Evolutionary conservation across 2,888 invertebrate genomes (phyloP).

Genomic region (Lasioglossum oenotherae): DNA sequence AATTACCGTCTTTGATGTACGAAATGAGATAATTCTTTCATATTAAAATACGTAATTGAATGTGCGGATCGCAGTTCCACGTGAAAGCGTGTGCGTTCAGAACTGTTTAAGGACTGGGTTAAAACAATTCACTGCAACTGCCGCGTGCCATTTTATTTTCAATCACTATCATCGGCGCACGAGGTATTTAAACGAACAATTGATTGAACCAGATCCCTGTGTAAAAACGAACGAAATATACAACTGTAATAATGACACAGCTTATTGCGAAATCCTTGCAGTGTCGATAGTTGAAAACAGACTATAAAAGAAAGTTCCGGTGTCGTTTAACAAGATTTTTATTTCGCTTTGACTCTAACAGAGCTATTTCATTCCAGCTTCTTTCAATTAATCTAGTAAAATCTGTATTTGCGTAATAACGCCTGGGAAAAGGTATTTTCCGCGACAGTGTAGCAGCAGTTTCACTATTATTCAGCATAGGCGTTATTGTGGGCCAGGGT

Average conservation of each 20-base stretch:
- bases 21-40: slow-evolving; percentile 1
- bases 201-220: neutral
- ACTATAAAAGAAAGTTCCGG: neutral
- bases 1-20: slow-evolving; percentile 1
- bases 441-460: neutral
- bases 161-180: neutral
- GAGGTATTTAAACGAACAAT: neutral
- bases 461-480: too few species aligned
- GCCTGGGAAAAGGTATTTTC: neutral
- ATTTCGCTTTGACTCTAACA: neutral
- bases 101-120: neutral
- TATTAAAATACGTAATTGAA: neutral
- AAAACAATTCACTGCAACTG: neutral
- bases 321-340: neutral
- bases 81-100: neutral
- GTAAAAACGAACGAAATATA: neutral
- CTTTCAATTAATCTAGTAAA: neutral
- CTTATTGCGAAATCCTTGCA: neutral
- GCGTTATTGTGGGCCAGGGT: neutral
- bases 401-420: neutral
- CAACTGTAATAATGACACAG: neutral
- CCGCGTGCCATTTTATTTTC: neutral
- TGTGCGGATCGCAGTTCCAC: neutral
- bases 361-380: neutral
- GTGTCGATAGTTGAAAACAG: neutral